Conservation (phyloP, 1,140 invertebrate species). For the Adelges cooleyi region DNA sequence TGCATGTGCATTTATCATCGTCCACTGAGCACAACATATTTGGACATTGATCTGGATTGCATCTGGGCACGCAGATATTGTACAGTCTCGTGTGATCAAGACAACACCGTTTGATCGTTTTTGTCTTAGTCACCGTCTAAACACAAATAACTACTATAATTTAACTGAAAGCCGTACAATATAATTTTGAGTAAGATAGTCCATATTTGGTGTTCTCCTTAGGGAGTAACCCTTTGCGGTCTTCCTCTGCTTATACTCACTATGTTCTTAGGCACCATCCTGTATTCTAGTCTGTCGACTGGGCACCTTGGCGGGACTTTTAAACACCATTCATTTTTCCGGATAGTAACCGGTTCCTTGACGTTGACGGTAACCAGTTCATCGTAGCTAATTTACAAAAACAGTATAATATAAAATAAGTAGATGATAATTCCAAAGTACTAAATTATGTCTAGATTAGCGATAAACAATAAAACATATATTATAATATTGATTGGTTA, state of each 20-base stretch:
- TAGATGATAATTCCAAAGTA: no score
- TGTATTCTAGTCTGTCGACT: not conserved
- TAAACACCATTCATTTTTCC: not conserved
- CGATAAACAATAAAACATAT: no score
- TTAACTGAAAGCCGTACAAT: no score
- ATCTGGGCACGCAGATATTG: not conserved
- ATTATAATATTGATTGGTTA: no score
- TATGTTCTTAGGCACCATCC: not conserved
- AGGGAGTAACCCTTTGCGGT: no score
- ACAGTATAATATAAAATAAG: no score
- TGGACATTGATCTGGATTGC: not conserved
- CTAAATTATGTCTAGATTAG: no score
- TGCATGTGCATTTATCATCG: not conserved
- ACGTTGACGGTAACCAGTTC: not conserved
- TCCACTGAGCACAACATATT: not conserved
- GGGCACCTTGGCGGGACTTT: constrained; percentile 2
- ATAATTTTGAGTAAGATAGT: not conserved
- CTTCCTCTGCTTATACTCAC: not conserved
- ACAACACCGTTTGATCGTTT: not conserved
- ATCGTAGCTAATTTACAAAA: constrained; percentile 1
- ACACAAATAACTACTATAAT: not conserved
- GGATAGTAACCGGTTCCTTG: not conserved
- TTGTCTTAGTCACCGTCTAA: not conserved
- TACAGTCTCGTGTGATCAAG: not conserved
- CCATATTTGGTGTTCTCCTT: no score